A percentile compares a stretch with the other conserved stretches of the same genome.
Conservation (phyloP, 2,113 vertebrate species). For the Ctenodactylus gundi region DNA sequence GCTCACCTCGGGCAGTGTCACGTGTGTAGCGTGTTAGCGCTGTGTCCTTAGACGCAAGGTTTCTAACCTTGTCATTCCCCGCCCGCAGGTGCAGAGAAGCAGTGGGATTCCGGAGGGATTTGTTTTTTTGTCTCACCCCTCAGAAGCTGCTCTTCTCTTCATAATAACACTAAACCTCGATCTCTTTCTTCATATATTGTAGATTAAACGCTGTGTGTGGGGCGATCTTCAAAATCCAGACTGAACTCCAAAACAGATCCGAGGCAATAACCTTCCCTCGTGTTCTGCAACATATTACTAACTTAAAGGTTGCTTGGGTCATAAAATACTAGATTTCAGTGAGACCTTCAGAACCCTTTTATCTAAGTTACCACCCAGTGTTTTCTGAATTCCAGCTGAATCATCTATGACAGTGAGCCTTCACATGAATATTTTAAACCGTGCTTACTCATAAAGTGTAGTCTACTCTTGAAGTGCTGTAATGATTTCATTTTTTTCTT, state of each 20-base stretch:
- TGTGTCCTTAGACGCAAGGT: neutral
- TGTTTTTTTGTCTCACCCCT: neutral
- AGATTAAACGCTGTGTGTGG: neutral
- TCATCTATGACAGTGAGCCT: neutral
- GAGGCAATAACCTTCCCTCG: neutral
- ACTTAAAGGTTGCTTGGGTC: neutral
- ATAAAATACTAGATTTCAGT: neutral
- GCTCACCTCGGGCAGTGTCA: neutral
- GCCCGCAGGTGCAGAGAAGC: no score
- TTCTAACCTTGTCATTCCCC: neutral
- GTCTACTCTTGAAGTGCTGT: conserved; percentile 1
- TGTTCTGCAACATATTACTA: neutral
- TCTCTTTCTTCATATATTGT: neutral
- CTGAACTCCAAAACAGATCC: neutral
- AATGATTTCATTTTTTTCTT: neutral
- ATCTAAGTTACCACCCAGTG: neutral
- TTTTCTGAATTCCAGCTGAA: conserved; percentile 31
- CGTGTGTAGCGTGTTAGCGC: neutral
- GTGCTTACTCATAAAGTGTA: neutral
- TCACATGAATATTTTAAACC: neutral
- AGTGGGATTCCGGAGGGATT: neutral
- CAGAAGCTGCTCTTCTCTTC: neutral
- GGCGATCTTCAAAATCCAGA: neutral
- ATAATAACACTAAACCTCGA: neutral
- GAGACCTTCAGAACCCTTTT: neutral